Base-by-base conservation (phyloP, 2,888 invertebrate species). In the Rugalucina vietnamica region DNA sequence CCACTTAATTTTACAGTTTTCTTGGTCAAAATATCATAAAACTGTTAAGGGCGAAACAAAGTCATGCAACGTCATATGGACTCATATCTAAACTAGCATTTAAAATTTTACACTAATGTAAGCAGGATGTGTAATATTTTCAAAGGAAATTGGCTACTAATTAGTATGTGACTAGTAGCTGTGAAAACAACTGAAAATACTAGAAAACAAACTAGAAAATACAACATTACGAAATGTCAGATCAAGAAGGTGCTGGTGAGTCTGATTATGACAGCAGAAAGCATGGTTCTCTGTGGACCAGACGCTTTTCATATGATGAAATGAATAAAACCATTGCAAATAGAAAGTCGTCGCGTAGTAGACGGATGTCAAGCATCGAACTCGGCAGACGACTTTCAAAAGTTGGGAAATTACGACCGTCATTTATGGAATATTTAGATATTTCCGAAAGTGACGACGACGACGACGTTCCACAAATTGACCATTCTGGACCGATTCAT, bases 391-490 rank as follows among this genome's bases (percentile, higher is more conserved):
- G 65, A 65, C 65, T 65, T 10, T 65, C 65, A 14, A 10, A 12
- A 10, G 65, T 65, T 4, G 65, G 65, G 14, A 65, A 10, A 1
- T 65, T 65, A 18, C 21, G 14, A 18, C 34, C 65, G 21, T 34
- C 34, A 34, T 14, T n/a, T n/a, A n/a, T n/a, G n/a, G n/a, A n/a
- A n/a, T n/a, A n/a, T n/a, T n/a, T 34, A 1, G 65, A 65, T 14
- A 34, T 65, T 65, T 34, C 32, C 34, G 65, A 34, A 18, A 65
- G 65, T 34, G 65, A 65, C 24, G 34, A 34, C 60, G 74, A 81
- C 57, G 83, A 83, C 36, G 86, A 86, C 54, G 80, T 87, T 14
- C 87, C 87, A 57, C 77, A 82, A 74, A 87, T 87, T 60, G 84
- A 87, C 75, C 75, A 87, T 39, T 43, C 82, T 24, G 84, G 80